Conservation (phyloP, 2,113 vertebrate genomes). For the Dromiciops gliroides region DNA sequence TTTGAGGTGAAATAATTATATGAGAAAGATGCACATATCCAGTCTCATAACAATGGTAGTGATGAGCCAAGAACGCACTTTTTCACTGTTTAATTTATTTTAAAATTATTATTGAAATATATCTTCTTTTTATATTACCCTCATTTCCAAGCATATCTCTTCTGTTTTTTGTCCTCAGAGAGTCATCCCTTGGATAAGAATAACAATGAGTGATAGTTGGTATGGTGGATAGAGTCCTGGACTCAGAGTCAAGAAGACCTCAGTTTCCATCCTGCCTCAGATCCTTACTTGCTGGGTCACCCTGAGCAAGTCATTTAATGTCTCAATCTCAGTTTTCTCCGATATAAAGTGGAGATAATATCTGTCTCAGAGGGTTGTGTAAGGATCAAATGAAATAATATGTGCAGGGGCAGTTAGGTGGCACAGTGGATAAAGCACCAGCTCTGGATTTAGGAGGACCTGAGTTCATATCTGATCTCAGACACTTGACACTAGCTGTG, state of each 20-base stretch:
- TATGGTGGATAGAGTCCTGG: neutral
- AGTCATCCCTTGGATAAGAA: neutral
- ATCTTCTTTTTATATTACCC: neutral
- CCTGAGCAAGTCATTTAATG: neutral
- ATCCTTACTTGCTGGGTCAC: neutral
- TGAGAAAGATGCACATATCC: neutral
- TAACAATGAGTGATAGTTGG: neutral
- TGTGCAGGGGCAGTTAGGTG: too few relatives aligned
- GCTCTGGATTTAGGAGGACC: too few relatives aligned
- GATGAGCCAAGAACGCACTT: neutral
- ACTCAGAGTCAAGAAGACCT: neutral
- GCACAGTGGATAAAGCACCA: too few relatives aligned
- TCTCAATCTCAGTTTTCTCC: neutral
- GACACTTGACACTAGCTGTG: too few relatives aligned
- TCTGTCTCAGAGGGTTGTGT: neutral
- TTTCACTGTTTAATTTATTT: neutral
- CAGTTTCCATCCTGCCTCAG: neutral
- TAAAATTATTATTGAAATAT: neutral
- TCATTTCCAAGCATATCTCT: neutral
- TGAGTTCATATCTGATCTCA: too few relatives aligned
- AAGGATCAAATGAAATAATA: neutral
- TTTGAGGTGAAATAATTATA: neutral
- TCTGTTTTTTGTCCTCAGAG: neutral
- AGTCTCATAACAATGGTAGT: neutral
- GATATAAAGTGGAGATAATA: neutral